These are phyloP conservation scores for Rhodinocichla rosea DNA, from an alignment of 2,113 vertebrate species.

Conservation along the genomic window DNA sequence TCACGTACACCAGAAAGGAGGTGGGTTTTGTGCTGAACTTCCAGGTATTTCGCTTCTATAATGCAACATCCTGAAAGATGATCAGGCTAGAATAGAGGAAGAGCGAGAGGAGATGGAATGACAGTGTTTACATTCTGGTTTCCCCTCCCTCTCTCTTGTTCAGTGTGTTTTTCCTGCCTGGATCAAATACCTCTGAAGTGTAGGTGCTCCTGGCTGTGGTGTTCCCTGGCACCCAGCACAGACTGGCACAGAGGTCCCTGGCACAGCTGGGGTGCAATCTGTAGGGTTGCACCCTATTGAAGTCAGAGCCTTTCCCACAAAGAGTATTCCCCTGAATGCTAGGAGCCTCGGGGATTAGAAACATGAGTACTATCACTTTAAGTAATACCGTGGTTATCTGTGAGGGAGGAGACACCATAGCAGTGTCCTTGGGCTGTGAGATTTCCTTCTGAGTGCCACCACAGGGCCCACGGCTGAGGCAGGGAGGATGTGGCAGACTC, in stretches of 20 bases:
- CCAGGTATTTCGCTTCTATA: constrained; percentile 40
- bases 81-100: not conserved
- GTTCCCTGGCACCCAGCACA: not conserved
- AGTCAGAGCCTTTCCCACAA: not conserved
- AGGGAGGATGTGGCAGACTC: not conserved
- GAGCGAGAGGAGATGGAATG: not conserved
- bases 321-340: not conserved
- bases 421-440: not conserved
- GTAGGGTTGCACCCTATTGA: not conserved
- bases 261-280: not conserved
- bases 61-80: constrained; percentile 41
- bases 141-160: not conserved
- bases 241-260: not conserved
- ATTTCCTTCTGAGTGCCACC: not conserved
- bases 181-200: not conserved
- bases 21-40: not conserved
- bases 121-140: not conserved
- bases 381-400: not conserved
- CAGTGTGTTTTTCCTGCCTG: not conserved
- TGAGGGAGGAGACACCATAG: not conserved
- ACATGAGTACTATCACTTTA: not conserved
- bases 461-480: not conserved
- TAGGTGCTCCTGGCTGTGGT: not conserved
- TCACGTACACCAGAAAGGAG: constrained; percentile 1
- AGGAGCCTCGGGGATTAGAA: not conserved